phyloP scores from a whole-genome alignment of 2,888 invertebrate genomes.

The Harmothoe impar region DNA sequence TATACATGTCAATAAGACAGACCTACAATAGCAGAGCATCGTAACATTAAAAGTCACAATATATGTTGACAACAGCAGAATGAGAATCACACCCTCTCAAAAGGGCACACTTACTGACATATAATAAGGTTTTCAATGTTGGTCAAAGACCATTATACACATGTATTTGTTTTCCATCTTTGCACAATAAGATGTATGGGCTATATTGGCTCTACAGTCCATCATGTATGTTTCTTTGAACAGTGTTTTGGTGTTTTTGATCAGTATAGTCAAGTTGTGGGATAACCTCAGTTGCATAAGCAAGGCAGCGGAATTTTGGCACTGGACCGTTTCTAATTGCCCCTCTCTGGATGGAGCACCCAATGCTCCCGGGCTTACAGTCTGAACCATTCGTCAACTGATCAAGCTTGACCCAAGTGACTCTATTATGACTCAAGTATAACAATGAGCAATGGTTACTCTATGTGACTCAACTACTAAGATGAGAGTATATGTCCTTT shows the following conservation, averaged over 20 bases:
- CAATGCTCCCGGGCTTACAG: too few species aligned
- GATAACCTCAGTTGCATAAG: neutral
- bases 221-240: neutral
- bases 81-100: constrained; percentile 22
- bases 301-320: constrained; percentile 43
- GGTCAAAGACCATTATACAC: neutral
- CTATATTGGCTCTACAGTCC: neutral
- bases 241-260: neutral
- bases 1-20: constrained; percentile 1
- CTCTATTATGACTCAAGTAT: too few species aligned
- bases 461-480: too few species aligned
- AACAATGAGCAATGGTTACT: too few species aligned
- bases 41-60: neutral
- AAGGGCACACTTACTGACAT: neutral
- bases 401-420: too few species aligned
- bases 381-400: too few species aligned
- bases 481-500: too few species aligned
- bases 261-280: neutral
- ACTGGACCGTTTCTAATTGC: neutral
- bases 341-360: neutral
- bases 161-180: neutral
- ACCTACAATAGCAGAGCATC: constrained; percentile 13
- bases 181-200: neutral
- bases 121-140: constrained; percentile 12
- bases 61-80: constrained; percentile 14